A percentile compares a stretch with the other conserved stretches of the same genome.
These are phyloP conservation scores for Sylvietta virens DNA, from an alignment of 2,113 vertebrate genomes.

Conservation along the genomic window DNA sequence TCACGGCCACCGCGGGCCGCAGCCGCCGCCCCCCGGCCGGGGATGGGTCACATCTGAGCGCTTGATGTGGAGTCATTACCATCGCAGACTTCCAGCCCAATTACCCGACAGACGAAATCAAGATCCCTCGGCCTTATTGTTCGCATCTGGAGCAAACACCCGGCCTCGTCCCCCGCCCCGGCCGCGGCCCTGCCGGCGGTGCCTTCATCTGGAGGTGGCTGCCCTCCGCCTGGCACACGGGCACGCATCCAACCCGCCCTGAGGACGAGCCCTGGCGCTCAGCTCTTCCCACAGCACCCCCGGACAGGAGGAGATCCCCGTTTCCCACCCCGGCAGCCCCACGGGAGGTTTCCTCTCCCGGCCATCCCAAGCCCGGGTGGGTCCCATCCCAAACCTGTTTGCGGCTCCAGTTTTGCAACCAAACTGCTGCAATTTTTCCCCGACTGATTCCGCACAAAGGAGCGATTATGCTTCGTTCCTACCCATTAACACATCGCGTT, in stretches of 20 bases:
- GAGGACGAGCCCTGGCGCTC: not conserved
- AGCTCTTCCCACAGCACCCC: not conserved
- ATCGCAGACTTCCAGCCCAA: conserved; percentile 43
- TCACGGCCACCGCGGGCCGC: conserved; percentile 7
- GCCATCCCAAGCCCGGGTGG: fast-evolving
- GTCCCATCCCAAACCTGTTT: not conserved
- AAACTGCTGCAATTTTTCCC: not conserved
- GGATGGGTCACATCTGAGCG: conserved; percentile 47
- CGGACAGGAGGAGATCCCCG: not conserved
- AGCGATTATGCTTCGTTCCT: not conserved
- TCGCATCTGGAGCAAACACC: conserved; percentile 2
- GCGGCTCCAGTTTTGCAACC: not conserved
- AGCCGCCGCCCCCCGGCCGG: not conserved
- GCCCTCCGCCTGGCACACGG: not conserved
- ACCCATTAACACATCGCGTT: not conserved
- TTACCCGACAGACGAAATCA: conserved; percentile 50
- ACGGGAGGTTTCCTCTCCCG: fast-evolving
- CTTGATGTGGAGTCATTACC: conserved; percentile 66
- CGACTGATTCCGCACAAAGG: not conserved
- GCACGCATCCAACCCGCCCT: not conserved
- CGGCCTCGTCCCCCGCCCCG: not conserved
- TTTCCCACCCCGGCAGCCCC: not conserved
- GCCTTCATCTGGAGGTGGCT: not conserved
- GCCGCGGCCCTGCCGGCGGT: not conserved
- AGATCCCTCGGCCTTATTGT: conserved; percentile 4